Conservation (phyloP, 2,113 vertebrate species). For the Oryctolagus cuniculus region DNA sequence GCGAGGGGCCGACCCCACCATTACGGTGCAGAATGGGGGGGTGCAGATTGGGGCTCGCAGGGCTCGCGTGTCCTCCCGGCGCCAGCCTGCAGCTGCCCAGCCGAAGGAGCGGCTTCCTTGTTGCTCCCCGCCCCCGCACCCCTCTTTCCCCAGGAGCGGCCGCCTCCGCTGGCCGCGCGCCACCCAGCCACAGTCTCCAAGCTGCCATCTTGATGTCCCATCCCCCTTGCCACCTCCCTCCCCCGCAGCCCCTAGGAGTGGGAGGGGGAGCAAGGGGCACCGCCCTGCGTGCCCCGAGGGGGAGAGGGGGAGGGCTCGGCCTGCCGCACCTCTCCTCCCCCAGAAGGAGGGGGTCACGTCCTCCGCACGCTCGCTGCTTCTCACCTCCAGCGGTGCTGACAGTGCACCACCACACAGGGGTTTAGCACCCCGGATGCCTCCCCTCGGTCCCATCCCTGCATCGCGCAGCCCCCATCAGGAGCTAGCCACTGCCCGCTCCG, state of each 20-base stretch:
- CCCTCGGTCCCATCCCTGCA: not conserved
- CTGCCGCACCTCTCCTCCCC: constrained; percentile 37
- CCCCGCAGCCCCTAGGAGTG: constrained; percentile 63
- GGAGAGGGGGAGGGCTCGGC: constrained; percentile 66
- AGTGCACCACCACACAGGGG: constrained; percentile 43
- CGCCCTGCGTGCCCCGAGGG: constrained; percentile 78
- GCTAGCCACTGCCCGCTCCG: not conserved
- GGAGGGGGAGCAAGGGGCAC: constrained; percentile 80
- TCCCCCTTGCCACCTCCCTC: constrained; percentile 72
- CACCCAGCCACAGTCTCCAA: constrained; percentile 54
- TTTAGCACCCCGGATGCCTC: constrained; percentile 23
- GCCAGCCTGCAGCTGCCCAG: constrained; percentile 26
- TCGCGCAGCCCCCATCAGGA: not conserved
- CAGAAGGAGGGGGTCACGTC: constrained; percentile 62
- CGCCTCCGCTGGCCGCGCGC: constrained; percentile 68
- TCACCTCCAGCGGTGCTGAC: constrained; percentile 59
- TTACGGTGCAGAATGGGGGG: constrained; percentile 79
- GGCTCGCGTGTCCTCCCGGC: constrained; percentile 29
- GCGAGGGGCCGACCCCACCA: constrained; percentile 69
- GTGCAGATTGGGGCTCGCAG: constrained; percentile 66
- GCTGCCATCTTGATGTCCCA: constrained; percentile 82
- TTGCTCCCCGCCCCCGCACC: constrained; percentile 59
- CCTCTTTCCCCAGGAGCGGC: constrained; percentile 20
- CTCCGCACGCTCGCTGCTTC: constrained; percentile 13
- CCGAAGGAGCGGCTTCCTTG: constrained; percentile 48